Conservation (phyloP, 1,140 invertebrate genomes). For the Papilio polytes region DNA sequence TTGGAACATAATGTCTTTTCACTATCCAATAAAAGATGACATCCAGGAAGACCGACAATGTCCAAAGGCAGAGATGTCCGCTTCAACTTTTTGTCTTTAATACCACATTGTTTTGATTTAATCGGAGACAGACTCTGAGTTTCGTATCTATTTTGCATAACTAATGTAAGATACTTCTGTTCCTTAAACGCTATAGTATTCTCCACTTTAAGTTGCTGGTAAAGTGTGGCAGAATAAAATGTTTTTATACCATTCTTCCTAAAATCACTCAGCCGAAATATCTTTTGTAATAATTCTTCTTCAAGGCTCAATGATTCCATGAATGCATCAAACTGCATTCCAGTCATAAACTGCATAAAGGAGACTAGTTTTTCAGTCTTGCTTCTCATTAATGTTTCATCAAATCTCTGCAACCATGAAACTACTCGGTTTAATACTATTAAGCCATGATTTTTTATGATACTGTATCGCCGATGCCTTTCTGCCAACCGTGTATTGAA, state of each 20-base stretch:
- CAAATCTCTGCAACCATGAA: slow-evolving; percentile 87
- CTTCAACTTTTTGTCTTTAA: slow-evolving; percentile 55
- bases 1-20: slow-evolving; percentile 92
- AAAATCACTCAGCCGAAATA: slow-evolving; percentile 87
- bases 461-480: slow-evolving; percentile 87
- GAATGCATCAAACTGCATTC: slow-evolving; percentile 90
- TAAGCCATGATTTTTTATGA: slow-evolving; percentile 92
- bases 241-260: slow-evolving; percentile 89
- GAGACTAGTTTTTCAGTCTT: slow-evolving; percentile 86
- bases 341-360: slow-evolving; percentile 90
- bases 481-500: slow-evolving; percentile 90
- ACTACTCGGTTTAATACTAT: slow-evolving; percentile 88
- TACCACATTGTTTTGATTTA: slow-evolving; percentile 51
- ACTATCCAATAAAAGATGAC: slow-evolving; percentile 88
- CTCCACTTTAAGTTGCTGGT: slow-evolving; percentile 86
- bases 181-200: slow-evolving; percentile 85
- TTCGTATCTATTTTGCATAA: slow-evolving; percentile 71
- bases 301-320: slow-evolving; percentile 90
- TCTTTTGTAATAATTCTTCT: slow-evolving; percentile 87
- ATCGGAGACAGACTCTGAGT: slow-evolving; percentile 63
- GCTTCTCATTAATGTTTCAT: slow-evolving; percentile 85
- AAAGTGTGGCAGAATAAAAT: slow-evolving; percentile 87
- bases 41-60: slow-evolving; percentile 91
- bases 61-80: slow-evolving; percentile 86
- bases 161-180: slow-evolving; percentile 77